Evolutionary conservation across 2,797 vertebrate species (phyloP), one percentile per base, ranked within the genome.

Genomic region (Chanos chanos): DNA sequence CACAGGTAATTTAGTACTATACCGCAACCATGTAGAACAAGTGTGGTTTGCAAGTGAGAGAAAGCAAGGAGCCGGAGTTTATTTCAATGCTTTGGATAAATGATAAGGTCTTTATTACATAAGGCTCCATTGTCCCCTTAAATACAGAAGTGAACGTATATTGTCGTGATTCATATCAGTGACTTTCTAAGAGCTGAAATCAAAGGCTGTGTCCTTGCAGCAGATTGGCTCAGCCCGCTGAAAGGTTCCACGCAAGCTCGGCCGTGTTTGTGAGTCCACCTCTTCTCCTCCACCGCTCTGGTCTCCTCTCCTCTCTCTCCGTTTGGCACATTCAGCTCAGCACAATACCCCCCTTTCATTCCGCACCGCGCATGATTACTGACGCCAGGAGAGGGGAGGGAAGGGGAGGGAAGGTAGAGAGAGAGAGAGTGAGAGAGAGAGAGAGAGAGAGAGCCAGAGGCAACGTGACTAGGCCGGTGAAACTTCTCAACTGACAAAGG

Each of bases 281-380:
- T 33, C 44, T 69, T 72, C 53, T 64, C 76, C n/a, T n/a, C n/a
- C n/a, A n/a, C n/a, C n/a, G n/a, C 50, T 31, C 5, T 41, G 15
- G 44, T 54, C 33, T 60, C 66, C 25, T 27, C 44, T 33, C 44
- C 69, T 72, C 53, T 64, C 76, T 64, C 75, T 43, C 63, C 39
- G 69, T 59, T 34, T 48, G 58, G 58, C 59, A 41, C 30, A 80
- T 84, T 87, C 73, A 86, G 50, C 33, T 9, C 70, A 82, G 75
- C 62, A 87, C 86, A 89, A 87, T 83, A 77, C 74, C 34, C 68
- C 70, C 81, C 81, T 86, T 87, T 87, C 81, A 86, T 82, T 77
- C 77, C 54, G 66, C 65, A 74, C 72, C 71, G 75, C 75, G 77
- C 69, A 71, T 81, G 83, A 86, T 86, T 78, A 73, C 73, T 52